Percentiles rank a stretch among this genome's conserved stretches.
These are phyloP conservation scores for Bombus breviceps DNA, from an alignment of 1,140 invertebrate genomes.

Conservation along the genomic window DNA sequence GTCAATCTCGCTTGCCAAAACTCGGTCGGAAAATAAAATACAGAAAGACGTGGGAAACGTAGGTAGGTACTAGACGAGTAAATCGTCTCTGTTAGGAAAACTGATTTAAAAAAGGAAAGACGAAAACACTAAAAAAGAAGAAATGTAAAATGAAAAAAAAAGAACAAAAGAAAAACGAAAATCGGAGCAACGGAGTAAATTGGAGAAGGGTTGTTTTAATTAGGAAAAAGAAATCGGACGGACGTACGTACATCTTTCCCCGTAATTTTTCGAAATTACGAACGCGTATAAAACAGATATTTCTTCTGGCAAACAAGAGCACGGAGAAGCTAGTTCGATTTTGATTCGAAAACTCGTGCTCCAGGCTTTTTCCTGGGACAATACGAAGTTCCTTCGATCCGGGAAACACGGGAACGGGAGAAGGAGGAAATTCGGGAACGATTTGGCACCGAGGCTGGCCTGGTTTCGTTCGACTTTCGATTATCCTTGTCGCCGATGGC, in stretches of 20 bases:
- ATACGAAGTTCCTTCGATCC: constrained; percentile 55
- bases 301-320: constrained; percentile 35
- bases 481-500: constrained; percentile 57
- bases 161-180: not conserved
- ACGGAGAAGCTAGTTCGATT: constrained; percentile 46
- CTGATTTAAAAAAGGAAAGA: not conserved
- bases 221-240: not conserved
- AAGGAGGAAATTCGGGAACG: constrained; percentile 60
- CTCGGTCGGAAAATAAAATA: constrained; percentile 38
- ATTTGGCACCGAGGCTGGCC: constrained; percentile 58
- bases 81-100: constrained; percentile 10
- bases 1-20: constrained; percentile 35
- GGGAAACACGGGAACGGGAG: not conserved
- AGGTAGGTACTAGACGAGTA: not conserved
- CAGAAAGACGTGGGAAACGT: not conserved
- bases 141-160: not conserved
- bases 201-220: not conserved
- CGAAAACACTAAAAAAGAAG: not conserved
- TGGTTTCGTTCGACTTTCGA: constrained; percentile 66
- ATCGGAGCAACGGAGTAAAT: not conserved
- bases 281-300: not conserved
- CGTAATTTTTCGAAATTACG: not conserved
- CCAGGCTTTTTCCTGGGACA: constrained; percentile 56
- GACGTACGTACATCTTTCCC: not conserved
- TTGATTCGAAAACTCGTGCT: constrained; percentile 52